A percentile compares a stretch with the other conserved stretches of the same genome.
phyloP scores from a whole-genome alignment of 1,140 invertebrate species.

The Zaprionus camerounensis region DNA sequence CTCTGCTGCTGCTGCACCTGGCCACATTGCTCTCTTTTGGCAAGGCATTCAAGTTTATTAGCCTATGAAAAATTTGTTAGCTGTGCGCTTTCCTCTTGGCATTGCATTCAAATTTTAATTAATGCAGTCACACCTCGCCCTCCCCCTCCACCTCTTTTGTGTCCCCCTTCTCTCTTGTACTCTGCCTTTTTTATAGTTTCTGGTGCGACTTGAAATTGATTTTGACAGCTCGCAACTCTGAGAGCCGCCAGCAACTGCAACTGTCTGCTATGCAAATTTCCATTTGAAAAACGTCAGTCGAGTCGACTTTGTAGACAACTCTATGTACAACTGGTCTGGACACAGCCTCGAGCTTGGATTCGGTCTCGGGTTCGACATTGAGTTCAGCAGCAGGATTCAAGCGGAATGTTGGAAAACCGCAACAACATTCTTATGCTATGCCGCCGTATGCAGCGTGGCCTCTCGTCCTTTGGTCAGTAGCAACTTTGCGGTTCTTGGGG shows the following conservation, averaged over 20 bases:
- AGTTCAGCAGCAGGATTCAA: not conserved
- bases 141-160: not conserved
- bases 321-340: not conserved
- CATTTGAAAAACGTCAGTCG: slow-evolving; percentile 26
- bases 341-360: slow-evolving; percentile 5
- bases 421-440: slow-evolving; percentile 63
- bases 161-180: not conserved
- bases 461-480: slow-evolving; percentile 20
- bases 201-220: slow-evolving; percentile 27
- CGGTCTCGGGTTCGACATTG: not conserved
- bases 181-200: slow-evolving; percentile 12
- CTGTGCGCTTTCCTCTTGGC: slow-evolving; percentile 74
- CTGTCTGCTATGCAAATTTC: slow-evolving; percentile 24
- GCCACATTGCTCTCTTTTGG: slow-evolving; percentile 50
- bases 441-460: slow-evolving; percentile 24
- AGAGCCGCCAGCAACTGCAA: slow-evolving; percentile 10
- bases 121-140: slow-evolving; percentile 62
- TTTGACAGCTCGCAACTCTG: slow-evolving; percentile 33
- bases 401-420: slow-evolving; percentile 45
- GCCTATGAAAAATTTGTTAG: slow-evolving; percentile 82
- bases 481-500: slow-evolving; percentile 53
- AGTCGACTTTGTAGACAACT: slow-evolving; percentile 7
- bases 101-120: slow-evolving; percentile 80
- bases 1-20: slow-evolving; percentile 43
- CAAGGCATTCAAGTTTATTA: slow-evolving; percentile 79